phyloP scores from a whole-genome alignment of 2,888 invertebrate genomes.

The Idaea straminata region DNA sequence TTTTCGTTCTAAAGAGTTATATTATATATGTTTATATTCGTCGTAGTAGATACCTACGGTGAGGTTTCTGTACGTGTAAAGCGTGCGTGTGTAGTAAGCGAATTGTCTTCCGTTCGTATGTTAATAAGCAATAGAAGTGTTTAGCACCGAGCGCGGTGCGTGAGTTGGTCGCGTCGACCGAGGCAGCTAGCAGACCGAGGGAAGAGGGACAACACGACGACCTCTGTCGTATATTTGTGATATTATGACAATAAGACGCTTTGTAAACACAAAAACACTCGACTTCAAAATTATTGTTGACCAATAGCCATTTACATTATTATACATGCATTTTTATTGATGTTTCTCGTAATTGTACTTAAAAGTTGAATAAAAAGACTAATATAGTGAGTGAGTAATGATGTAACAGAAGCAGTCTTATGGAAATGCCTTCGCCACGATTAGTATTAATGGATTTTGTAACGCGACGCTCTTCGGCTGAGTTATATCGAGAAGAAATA shows the following conservation, averaged over 20 bases:
- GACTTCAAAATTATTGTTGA: conserved; percentile 36
- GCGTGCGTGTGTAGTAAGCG: conserved; percentile 24
- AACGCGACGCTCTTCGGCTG: conserved; percentile 3
- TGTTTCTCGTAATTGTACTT: conserved; percentile 56
- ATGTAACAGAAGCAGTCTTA: conserved; percentile 48
- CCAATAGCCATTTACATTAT: conserved; percentile 24
- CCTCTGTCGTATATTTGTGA: conserved; percentile 46
- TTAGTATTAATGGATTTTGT: conserved; percentile 57
- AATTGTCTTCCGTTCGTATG: conserved; percentile 64
- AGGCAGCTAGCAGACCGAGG: conserved; percentile 40
- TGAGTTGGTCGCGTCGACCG: conserved; percentile 29
- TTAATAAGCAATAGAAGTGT: conserved; percentile 39
- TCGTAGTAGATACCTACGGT: conserved; percentile 16
- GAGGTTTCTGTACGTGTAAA: conserved; percentile 27
- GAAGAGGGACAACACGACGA: conserved; percentile 13
- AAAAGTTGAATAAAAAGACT: conserved; percentile 62
- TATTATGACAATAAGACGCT: conserved; percentile 70
- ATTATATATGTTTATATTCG: conserved; percentile 48
- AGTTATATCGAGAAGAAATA: not conserved
- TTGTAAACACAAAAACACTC: conserved; percentile 39
- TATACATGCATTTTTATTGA: conserved; percentile 38
- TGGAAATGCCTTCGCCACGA: conserved; percentile 58
- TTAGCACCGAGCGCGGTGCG: too few species aligned
- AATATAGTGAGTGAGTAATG: conserved; percentile 60
- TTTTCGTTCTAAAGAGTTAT: conserved; percentile 44